phyloP scores from a whole-genome alignment of 2,797 vertebrate genomes.

The Antrozous pallidus region DNA sequence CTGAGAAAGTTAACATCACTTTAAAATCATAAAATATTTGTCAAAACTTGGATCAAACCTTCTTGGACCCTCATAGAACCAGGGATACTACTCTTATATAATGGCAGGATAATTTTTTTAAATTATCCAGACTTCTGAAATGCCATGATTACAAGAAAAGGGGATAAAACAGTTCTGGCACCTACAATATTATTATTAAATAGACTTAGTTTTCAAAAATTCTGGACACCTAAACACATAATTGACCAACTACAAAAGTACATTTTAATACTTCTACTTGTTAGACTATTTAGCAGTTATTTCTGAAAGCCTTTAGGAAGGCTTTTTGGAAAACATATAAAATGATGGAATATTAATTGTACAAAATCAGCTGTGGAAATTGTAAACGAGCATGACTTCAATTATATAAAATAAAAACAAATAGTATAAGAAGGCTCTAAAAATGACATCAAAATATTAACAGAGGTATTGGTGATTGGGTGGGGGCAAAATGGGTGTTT shows the following conservation, averaged over 20 bases:
- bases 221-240: neutral
- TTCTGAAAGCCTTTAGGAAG: neutral
- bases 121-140: conserved; percentile 16
- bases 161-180: neutral
- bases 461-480: neutral
- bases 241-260: neutral
- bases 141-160: neutral
- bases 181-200: neutral
- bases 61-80: neutral
- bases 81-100: neutral
- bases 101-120: neutral
- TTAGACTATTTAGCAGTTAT: conserved; percentile 7
- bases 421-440: neutral
- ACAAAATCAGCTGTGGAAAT: neutral
- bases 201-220: neutral
- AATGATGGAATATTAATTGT: neutral
- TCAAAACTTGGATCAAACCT: neutral
- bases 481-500: neutral
- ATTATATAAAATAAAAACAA: conserved; percentile 42
- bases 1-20: neutral
- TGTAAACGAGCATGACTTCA: neutral
- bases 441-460: conserved; percentile 19
- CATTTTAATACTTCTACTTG: neutral
- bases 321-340: neutral
- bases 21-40: neutral